A percentile compares a stretch with the other conserved stretches of the same genome.
Evolutionary conservation across 2,797 vertebrate species (phyloP).

Genomic region (Propithecus perrieri): DNA sequence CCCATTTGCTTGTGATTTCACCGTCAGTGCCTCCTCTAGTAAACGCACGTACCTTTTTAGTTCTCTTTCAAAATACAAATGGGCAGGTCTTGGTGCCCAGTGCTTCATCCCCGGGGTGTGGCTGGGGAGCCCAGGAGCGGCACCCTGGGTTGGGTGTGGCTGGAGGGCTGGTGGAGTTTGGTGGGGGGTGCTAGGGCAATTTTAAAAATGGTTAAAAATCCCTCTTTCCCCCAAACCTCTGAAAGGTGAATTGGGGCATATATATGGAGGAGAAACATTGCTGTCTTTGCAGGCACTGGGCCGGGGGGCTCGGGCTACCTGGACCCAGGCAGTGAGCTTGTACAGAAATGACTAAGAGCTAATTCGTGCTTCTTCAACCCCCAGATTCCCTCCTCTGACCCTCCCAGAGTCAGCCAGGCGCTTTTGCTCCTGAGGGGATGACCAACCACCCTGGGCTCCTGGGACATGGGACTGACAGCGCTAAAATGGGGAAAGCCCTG

Average conservation of each 20-base stretch:
- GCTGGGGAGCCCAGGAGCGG: neutral
- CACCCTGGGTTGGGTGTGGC: neutral
- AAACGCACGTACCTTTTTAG: neutral
- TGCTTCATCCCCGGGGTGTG: neutral
- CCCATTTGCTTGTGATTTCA: neutral
- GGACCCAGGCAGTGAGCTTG: neutral
- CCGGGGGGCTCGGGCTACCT: neutral
- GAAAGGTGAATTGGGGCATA: neutral
- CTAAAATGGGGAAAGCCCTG: neutral
- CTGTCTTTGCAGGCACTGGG: neutral
- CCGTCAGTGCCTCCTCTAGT: neutral
- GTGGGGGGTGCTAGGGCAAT: neutral
- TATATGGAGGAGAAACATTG: neutral
- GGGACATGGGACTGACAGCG: fast-evolving
- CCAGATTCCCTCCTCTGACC: neutral
- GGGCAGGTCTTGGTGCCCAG: neutral
- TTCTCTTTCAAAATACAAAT: neutral
- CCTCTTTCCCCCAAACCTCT: neutral
- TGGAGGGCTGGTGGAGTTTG: neutral
- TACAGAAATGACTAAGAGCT: neutral
- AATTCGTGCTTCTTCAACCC: neutral
- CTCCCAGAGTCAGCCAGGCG: neutral
- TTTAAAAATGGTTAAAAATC: neutral
- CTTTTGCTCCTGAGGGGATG: neutral
- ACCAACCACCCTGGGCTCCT: neutral